Base-by-base conservation (phyloP, 2,888 invertebrate species). In the Mesodorylaimus sp. region DNA sequence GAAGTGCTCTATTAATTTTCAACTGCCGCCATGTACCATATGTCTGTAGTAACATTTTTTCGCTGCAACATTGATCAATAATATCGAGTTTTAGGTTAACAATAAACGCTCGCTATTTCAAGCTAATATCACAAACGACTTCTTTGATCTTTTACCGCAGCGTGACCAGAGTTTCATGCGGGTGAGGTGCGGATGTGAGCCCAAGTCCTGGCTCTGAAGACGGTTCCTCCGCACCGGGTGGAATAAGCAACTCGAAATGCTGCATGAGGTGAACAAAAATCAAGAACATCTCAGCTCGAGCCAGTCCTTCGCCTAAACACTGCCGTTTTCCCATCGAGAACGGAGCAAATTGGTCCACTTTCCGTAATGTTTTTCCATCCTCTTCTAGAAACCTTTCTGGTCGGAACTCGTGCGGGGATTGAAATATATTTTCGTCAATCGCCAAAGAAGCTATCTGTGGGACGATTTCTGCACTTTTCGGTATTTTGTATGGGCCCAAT, bases 331-430 rank as follows among this genome's bases (percentile, higher is more conserved):
- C 48, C 45, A 47, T 10, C 37, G 28, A 26, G 43, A 47, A 47
- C 21, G 48, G 48, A 3, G 43, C 24, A 13, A 47, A 37, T 19
- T 7, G 3, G 3, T 47, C 41, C 21, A 45, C 24, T 26, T 47
- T 19, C n/a, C 24, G 7, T 7, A 47, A 23, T 5, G 5, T 3
- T 21, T 44, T 3, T 3, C 41, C 41, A n/a, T 47, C 50, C 1
- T 38, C 37, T 26, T 54, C 52, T 1, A 60, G 25, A 50, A 57
- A 60, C 37, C 60, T 53, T 24, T 58, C 57, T 23, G 60, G 61
- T 5, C 50, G 42, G 49, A 61, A 61, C 5, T 42, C 38, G 7
- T 59, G 53, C 3, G 61, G 59, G 3, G 51, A 32, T 23, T 52
- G 47, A 41, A 60, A 61, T 2, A 56, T 44, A 2, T 42, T 29